Conservation (phyloP, 1,140 invertebrate genomes). For the Trachymyrmex septentrionalis region DNA sequence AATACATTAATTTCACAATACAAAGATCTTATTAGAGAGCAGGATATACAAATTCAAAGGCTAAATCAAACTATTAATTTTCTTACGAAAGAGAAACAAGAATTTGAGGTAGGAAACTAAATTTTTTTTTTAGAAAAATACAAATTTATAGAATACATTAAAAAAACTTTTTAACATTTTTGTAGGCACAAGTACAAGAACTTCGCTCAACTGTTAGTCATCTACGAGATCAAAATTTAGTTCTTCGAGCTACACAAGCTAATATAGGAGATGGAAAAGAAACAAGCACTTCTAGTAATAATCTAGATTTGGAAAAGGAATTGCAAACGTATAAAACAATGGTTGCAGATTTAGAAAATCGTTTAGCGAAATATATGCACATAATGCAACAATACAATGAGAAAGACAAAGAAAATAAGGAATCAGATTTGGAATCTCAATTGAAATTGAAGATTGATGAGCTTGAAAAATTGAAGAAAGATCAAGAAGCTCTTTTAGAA, state of each 20-base stretch:
- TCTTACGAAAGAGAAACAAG: conserved; percentile 86
- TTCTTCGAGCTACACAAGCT: conserved; percentile 91
- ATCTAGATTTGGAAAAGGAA: conserved; percentile 77
- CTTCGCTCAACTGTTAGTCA: conserved; percentile 91
- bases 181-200: conserved; percentile 90
- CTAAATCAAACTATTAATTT: conserved; percentile 87
- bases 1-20: conserved; percentile 91
- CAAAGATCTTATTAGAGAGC: conserved; percentile 96
- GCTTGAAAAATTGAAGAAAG: conserved; percentile 92
- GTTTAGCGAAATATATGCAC: conserved; percentile 75
- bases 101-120: conserved; percentile 85
- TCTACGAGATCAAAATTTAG: conserved; percentile 95
- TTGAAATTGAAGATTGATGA: conserved; percentile 87
- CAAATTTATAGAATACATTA: conserved; percentile 12
- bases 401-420: conserved; percentile 63
- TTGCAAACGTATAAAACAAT: conserved; percentile 79
- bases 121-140: neutral
- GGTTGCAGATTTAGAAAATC: conserved; percentile 80
- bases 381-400: conserved; percentile 78
- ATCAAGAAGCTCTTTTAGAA: conserved; percentile 96
- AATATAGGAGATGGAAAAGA: conserved; percentile 73
- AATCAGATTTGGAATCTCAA: conserved; percentile 80
- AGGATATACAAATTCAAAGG: conserved; percentile 92
- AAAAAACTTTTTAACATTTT: conserved; percentile 53
- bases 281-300: conserved; percentile 57